phyloP scores from a whole-genome alignment of 2,797 vertebrate genomes.

The Otolemur crassicaudatus region DNA sequence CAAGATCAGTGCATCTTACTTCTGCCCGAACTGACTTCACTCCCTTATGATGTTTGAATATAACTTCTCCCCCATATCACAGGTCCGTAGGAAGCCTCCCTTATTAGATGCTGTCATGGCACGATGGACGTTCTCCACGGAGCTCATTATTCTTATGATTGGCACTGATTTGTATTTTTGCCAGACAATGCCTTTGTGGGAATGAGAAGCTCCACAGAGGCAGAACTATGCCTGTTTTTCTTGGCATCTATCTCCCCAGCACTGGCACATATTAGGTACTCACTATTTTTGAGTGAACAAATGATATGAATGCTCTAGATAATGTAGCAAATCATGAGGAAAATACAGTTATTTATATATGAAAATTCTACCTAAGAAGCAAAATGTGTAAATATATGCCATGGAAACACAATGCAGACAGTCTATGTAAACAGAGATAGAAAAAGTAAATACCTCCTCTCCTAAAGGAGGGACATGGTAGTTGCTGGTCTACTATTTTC shows the following conservation, averaged over 20 bases:
- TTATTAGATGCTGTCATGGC: not conserved
- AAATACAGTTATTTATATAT: not conserved
- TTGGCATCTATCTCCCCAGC: not conserved
- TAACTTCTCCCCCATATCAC: not conserved
- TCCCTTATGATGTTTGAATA: not conserved
- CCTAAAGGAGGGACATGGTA: not conserved
- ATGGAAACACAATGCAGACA: not conserved
- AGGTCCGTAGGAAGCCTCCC: not conserved
- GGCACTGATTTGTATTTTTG: not conserved
- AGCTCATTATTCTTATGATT: not conserved
- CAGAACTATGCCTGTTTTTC: not conserved
- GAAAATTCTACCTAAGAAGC: not conserved
- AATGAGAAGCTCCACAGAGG: not conserved
- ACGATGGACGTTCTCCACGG: not conserved
- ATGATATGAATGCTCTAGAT: not conserved
- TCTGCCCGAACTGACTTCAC: not conserved
- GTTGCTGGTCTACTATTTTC: too few relatives aligned
- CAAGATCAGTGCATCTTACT: not conserved
- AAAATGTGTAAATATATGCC: not conserved
- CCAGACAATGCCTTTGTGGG: not conserved
- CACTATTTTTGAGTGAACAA: not conserved
- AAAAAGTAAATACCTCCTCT: not conserved
- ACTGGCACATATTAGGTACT: not conserved
- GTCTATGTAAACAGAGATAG: not conserved
- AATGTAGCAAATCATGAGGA: not conserved